Evolutionary conservation across 2,888 invertebrate species (phyloP).

Genomic region (Odontomyia ornata): DNA sequence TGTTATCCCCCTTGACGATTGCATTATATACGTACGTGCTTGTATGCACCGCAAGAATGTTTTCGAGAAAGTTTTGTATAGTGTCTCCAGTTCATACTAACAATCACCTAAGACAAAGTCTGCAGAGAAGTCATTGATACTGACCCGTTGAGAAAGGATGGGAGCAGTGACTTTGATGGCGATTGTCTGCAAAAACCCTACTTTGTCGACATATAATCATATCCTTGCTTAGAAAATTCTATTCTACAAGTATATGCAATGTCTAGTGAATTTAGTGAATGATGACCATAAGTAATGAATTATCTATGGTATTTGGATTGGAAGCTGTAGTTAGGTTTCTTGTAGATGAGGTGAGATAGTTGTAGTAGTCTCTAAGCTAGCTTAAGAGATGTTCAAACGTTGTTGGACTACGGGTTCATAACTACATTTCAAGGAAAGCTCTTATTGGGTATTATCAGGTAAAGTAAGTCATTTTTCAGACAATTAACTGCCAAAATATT

Average conservation of each 20-base stretch:
- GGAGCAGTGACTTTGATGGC: not conserved
- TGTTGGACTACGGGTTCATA: no score
- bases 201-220: not conserved
- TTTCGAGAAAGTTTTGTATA: not conserved
- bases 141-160: not conserved
- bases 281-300: not conserved
- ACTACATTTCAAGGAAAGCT: no score
- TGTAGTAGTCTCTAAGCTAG: no score
- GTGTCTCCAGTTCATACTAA: not conserved
- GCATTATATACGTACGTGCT: not conserved
- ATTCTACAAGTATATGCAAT: slow-evolving; percentile 3
- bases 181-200: not conserved
- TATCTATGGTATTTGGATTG: not conserved
- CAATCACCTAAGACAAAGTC: not conserved
- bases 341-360: no score
- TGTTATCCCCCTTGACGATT: not conserved
- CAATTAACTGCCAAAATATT: no score
- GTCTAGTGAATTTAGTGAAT: not conserved
- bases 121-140: not conserved
- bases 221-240: not conserved
- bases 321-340: no score
- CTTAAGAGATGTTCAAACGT: no score
- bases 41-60: not conserved
- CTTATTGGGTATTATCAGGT: no score
- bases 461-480: no score